These are phyloP conservation scores for Bombus balteatus DNA, from an alignment of 1,140 invertebrate genomes.

Conservation along the genomic window DNA sequence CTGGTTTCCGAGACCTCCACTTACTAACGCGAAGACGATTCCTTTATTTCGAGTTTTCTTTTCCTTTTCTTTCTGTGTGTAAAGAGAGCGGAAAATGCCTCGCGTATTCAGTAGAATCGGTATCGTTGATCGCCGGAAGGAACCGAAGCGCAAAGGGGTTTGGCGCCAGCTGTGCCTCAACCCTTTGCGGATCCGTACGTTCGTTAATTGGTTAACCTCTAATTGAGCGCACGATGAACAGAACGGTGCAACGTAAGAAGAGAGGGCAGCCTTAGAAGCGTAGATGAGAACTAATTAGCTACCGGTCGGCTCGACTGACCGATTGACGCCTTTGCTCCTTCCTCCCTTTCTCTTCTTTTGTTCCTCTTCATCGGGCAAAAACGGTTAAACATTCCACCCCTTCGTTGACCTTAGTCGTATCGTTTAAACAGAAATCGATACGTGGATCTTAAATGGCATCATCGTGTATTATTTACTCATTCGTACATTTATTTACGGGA, in stretches of 20 bases:
- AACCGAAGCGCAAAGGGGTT: not conserved
- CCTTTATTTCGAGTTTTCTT: not conserved
- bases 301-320: slow-evolving; percentile 66
- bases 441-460: not conserved
- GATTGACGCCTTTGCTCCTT: slow-evolving; percentile 53
- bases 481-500: too few relatives aligned
- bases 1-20: too few relatives aligned
- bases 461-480: too few relatives aligned
- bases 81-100: too few relatives aligned
- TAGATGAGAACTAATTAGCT: slow-evolving; percentile 72
- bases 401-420: not conserved
- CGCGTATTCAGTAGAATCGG: not conserved
- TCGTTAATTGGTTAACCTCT: slow-evolving; percentile 55
- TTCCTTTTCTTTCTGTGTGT: not conserved
- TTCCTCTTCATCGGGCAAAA: not conserved
- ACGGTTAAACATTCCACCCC: not conserved
- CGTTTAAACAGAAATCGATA: slow-evolving; percentile 2
- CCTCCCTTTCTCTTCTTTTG: not conserved
- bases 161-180: slow-evolving; percentile 2
- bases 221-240: slow-evolving; percentile 50
- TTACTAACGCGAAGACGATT: not conserved
- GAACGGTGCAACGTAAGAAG: slow-evolving; percentile 68
- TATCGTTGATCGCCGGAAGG: not conserved
- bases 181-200: slow-evolving; percentile 29
- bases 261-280: slow-evolving; percentile 75